phyloP scores from a whole-genome alignment of 2,888 invertebrate species.

The Amiota communis region DNA sequence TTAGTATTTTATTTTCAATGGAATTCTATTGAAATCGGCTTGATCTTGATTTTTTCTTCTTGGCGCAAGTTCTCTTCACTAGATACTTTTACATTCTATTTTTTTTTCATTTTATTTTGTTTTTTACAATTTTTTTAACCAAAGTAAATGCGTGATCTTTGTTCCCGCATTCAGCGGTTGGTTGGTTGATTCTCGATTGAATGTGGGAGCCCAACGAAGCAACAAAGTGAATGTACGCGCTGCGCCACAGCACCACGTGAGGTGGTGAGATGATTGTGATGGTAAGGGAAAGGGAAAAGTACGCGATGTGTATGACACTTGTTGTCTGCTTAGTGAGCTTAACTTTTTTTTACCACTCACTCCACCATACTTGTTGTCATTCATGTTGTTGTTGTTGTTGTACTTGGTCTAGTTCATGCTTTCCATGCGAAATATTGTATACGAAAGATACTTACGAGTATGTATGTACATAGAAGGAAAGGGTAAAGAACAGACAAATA shows the following conservation, averaged over 20 bases:
- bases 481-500: too few relatives aligned
- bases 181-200: slow-evolving; percentile 1
- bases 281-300: too few relatives aligned
- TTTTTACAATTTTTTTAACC: neutral
- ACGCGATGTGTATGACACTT: slow-evolving; percentile 18
- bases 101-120: slow-evolving; percentile 21
- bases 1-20: slow-evolving; percentile 41
- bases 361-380: slow-evolving; percentile 1
- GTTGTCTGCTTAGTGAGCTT: slow-evolving; percentile 18
- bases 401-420: too few relatives aligned
- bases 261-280: too few relatives aligned
- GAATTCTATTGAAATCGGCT: slow-evolving; percentile 57
- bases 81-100: slow-evolving; percentile 10
- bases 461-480: too few relatives aligned
- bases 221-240: too few relatives aligned
- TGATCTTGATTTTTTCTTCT: slow-evolving; percentile 55
- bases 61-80: neutral
- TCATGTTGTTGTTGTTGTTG: neutral
- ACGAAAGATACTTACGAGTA: too few relatives aligned
- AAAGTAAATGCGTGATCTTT: slow-evolving; percentile 33
- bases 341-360: neutral
- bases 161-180: neutral
- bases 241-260: too few relatives aligned
- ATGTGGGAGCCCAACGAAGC: neutral
- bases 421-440: too few relatives aligned